Evolutionary conservation across 1,140 invertebrate genomes (phyloP).

Genomic region (Aphaenogaster ashmeadi): DNA sequence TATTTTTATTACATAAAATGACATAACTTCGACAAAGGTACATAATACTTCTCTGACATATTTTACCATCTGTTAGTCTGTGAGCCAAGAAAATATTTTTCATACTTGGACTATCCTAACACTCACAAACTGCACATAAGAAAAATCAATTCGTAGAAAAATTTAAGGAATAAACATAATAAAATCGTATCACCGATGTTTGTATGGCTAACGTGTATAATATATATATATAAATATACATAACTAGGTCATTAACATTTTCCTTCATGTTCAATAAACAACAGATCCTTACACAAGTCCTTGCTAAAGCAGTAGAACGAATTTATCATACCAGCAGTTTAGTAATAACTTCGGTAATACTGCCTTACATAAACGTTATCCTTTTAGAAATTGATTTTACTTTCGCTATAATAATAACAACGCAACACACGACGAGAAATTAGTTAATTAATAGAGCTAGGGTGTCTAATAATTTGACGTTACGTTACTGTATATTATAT

Average conservation of each 20-base stretch:
- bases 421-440: neutral
- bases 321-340: slow-evolving; percentile 1
- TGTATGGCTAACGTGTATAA: slow-evolving; percentile 4
- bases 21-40: slow-evolving; percentile 63
- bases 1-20: slow-evolving; percentile 72
- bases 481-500: neutral
- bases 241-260: slow-evolving; percentile 21
- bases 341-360: slow-evolving; percentile 35
- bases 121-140: neutral
- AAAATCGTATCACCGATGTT: neutral
- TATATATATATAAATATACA: slow-evolving; percentile 29
- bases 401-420: neutral
- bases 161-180: slow-evolving; percentile 11
- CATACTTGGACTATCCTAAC: neutral
- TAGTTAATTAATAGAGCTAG: neutral
- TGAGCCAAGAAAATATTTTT: neutral
- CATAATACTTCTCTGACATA: slow-evolving; percentile 39
- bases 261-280: neutral
- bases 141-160: slow-evolving; percentile 36
- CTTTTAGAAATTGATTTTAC: neutral
- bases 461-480: slow-evolving; percentile 11
- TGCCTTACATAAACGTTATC: neutral
- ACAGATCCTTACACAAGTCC: slow-evolving; percentile 1
- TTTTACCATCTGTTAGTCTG: slow-evolving; percentile 1
- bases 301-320: neutral